Base-by-base conservation (phyloP, 2,113 vertebrate species). In the Hassar affinis region DNA sequence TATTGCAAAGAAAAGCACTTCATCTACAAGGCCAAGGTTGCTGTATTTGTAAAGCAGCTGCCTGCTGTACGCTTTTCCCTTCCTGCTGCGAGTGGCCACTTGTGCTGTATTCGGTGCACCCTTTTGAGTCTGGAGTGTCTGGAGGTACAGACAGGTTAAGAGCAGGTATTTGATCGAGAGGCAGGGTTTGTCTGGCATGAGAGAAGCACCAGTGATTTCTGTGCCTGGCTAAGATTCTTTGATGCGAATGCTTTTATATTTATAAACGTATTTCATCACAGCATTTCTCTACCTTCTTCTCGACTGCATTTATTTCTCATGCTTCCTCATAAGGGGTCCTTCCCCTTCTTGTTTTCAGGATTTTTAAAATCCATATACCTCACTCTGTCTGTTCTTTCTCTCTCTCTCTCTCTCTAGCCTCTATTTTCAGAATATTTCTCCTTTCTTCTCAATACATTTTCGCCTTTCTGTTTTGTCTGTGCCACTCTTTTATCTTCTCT, bases 201-300 rank as follows among this genome's bases (percentile, higher is more conserved):
- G 74, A 78, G 66, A 81, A 82, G 85, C 68, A 81, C 51, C 57
- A 80, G 64, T 54, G 78, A 80, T 86, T 86, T 79, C 69, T 68
- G 30, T 45, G 80, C 66, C 80, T 78, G 89, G 89, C 88, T 92
- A 90, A 88, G 88, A 35, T 52, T 66, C 78, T 8, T 49, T 18
- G 42, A 15, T 30, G 38, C 9, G 68, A 47, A 79, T 79, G n/a
- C 69, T 49, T 14, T 14, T 69, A 25, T 45, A 25, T 20, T 51
- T 64, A 11, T 61, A 38, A 42, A 11, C n/a, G 7, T 47, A n/a
- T 62, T 15, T 62, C 92, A 88, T 89, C 86, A 89, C 88, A 89
- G 18, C 38, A 42, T 91, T 86, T 82, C 88, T 87, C 86, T n/a
- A 75, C n/a, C n/a, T n/a, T n/a, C n/a, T n/a, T 86, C 81, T 42